Evolutionary conservation across 2,797 vertebrate species (phyloP).

Genomic region (Jordanella pulchra): DNA sequence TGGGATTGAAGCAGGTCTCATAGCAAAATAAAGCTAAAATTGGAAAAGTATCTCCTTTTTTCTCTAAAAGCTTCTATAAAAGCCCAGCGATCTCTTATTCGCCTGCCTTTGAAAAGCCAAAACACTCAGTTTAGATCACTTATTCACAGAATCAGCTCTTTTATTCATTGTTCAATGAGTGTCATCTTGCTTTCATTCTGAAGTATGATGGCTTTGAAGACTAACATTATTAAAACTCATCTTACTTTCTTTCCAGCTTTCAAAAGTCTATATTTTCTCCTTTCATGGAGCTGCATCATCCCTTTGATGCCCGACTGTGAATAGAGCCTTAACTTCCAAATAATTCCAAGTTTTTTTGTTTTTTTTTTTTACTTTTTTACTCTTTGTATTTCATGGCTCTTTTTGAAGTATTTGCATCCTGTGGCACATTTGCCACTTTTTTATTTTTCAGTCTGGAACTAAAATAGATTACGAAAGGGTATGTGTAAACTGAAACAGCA

Average conservation of each 20-base stretch:
- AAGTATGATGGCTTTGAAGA: constrained; percentile 16
- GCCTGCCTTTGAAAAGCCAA: constrained; percentile 19
- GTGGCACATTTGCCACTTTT: background rate
- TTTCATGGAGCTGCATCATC: constrained; percentile 16
- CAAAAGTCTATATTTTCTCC: constrained; percentile 14
- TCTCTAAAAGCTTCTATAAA: constrained; percentile 24
- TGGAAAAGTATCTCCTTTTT: constrained; percentile 9
- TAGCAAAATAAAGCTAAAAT: constrained; percentile 17
- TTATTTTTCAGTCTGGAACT: background rate
- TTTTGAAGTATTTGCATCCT: background rate
- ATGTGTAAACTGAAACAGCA: background rate
- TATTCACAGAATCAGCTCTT: constrained; percentile 10
- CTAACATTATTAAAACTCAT: constrained; percentile 7
- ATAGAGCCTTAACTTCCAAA: background rate
- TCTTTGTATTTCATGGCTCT: background rate
- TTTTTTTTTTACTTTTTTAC: constrained; percentile 3
- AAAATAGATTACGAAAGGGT: background rate
- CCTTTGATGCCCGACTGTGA: constrained; percentile 18
- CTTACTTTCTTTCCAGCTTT: constrained; percentile 9
- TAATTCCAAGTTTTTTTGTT: background rate
- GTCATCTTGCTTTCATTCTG: constrained; percentile 22
- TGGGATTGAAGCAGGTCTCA: background rate
- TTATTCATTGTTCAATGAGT: constrained; percentile 15
- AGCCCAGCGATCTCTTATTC: constrained; percentile 16
- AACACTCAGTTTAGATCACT: constrained; percentile 6